Percentiles rank a stretch among this genome's conserved stretches.
Evolutionary conservation across 2,888 invertebrate genomes (phyloP).

Genomic region (Clistopyga incitator): DNA sequence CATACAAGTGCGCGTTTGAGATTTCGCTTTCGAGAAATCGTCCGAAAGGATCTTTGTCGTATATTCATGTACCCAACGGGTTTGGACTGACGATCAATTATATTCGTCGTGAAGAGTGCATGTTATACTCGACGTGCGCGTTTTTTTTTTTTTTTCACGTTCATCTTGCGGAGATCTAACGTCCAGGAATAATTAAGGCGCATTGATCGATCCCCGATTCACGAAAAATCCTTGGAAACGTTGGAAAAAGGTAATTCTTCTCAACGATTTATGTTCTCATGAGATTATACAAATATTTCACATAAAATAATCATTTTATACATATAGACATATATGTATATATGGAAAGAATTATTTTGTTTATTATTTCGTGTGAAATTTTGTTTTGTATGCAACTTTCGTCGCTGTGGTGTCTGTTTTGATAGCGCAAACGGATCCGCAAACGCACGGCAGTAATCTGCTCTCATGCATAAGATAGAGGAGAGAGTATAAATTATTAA

Average conservation of each 20-base stretch:
- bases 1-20: constrained; percentile 18
- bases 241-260: constrained; percentile 47
- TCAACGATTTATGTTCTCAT: not conserved
- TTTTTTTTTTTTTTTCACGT: too few relatives aligned
- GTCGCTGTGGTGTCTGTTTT: constrained; percentile 5
- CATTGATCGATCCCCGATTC: constrained; percentile 2
- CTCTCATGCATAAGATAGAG: constrained; percentile 67
- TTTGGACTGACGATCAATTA: not conserved
- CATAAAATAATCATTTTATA: too few relatives aligned
- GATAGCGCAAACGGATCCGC: constrained; percentile 38
- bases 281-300: too few relatives aligned
- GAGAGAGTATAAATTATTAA: constrained; percentile 68
- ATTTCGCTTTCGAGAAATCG: constrained; percentile 31
- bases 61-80: not conserved
- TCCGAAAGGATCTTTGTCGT: not conserved
- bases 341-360: too few relatives aligned
- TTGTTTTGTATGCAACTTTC: not conserved
- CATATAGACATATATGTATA: too few relatives aligned
- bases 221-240: constrained; percentile 1
- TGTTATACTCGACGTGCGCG: not conserved
- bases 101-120: constrained; percentile 22
- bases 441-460: constrained; percentile 57
- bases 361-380: too few relatives aligned
- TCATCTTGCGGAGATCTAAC: not conserved
- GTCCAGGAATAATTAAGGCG: constrained; percentile 11